A percentile compares a stretch with the other conserved stretches of the same genome.
These are phyloP conservation scores for Perithous albicinctus DNA, from an alignment of 2,888 invertebrate genomes.

Conservation along the genomic window DNA sequence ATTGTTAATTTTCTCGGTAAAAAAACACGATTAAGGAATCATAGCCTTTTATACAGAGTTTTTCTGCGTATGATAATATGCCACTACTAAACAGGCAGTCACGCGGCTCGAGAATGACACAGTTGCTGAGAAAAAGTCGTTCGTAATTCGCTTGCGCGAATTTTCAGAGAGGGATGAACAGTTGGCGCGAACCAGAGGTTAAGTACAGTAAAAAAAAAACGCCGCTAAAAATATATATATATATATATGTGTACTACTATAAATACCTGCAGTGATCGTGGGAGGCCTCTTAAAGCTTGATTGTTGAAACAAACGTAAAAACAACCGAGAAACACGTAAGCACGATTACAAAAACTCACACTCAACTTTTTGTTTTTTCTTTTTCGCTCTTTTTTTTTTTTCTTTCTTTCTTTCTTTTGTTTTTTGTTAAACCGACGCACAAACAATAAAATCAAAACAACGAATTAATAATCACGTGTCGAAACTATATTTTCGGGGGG, in stretches of 20 bases:
- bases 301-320: conserved; percentile 52
- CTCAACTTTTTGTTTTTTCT: no score
- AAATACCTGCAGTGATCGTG: conserved; percentile 75
- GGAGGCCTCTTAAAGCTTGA: conserved; percentile 59
- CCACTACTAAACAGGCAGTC: conserved; percentile 44
- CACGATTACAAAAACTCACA: conserved; percentile 60
- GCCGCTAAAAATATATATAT: not conserved
- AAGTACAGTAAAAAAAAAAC: not conserved
- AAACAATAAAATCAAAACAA: conserved; percentile 64
- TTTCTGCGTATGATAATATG: conserved; percentile 47
- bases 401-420: no score
- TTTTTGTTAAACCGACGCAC: conserved; percentile 13
- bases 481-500: no score
- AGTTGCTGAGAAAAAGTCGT: no score
- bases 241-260: conserved; percentile 47
- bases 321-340: conserved; percentile 65
- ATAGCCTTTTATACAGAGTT: conserved; percentile 17
- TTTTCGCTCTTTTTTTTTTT: no score
- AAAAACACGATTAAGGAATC: conserved; percentile 37
- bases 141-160: no score
- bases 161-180: conserved; percentile 2
- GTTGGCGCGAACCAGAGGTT: conserved; percentile 24
- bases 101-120: conserved; percentile 59
- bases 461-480: conserved; percentile 77
- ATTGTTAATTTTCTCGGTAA: conserved; percentile 43